Conservation (phyloP, 2,797 vertebrate species). For the Otus scops region DNA sequence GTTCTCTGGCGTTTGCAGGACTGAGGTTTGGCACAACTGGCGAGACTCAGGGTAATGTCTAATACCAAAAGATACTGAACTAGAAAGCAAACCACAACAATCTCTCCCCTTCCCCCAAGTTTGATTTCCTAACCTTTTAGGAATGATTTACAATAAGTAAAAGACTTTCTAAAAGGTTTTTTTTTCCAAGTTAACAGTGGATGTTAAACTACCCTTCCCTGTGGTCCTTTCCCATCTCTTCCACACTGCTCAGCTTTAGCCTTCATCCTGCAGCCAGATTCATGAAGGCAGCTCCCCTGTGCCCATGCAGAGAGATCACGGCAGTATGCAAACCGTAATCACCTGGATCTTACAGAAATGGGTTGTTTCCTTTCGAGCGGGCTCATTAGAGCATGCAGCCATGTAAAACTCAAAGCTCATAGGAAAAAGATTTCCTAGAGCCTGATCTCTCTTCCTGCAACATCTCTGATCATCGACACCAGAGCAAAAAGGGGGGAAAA, state of each 20-base stretch:
- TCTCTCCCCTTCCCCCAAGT: neutral
- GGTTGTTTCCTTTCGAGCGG: conserved; percentile 29
- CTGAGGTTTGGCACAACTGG: neutral
- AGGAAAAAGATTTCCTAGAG: conserved; percentile 1
- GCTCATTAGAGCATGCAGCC: conserved; percentile 36
- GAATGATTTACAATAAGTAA: conserved; percentile 45
- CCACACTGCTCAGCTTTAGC: conserved; percentile 11
- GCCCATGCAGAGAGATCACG: conserved; percentile 29
- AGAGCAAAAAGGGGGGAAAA: neutral
- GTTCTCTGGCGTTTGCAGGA: neutral
- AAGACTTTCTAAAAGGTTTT: conserved; percentile 13
- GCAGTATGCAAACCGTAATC: neutral
- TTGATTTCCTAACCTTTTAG: conserved; percentile 47
- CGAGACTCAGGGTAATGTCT: neutral
- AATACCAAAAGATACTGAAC: neutral
- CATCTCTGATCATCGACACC: conserved; percentile 37
- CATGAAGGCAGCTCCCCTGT: conserved; percentile 8
- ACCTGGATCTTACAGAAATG: conserved; percentile 40
- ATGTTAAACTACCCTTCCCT: conserved; percentile 3
- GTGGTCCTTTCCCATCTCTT: conserved; percentile 22
- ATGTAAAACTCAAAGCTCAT: conserved; percentile 2
- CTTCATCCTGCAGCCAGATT: conserved; percentile 13
- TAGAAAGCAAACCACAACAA: conserved; percentile 1
- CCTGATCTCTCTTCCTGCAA: neutral
- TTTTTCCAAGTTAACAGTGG: neutral